phyloP scores from a whole-genome alignment of 2,797 vertebrate species.

The Aeoliscus strigatus region DNA sequence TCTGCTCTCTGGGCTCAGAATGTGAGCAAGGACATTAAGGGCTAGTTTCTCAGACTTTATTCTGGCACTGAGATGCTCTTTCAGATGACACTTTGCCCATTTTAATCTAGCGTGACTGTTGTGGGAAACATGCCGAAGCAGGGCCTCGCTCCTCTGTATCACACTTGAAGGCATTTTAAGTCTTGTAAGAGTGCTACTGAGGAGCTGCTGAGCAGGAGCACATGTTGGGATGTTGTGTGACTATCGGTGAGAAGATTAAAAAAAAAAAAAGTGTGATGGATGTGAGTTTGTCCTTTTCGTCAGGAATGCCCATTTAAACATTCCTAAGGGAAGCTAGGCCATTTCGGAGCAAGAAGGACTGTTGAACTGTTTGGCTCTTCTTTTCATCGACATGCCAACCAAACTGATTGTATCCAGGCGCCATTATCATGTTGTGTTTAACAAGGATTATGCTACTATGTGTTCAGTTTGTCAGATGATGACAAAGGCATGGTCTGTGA shows the following conservation, averaged over 20 bases:
- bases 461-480: slow-evolving; percentile 70
- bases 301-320: slow-evolving; percentile 44
- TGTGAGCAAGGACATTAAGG: slow-evolving; percentile 62
- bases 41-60: slow-evolving; percentile 62
- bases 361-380: slow-evolving; percentile 53
- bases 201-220: slow-evolving; percentile 40
- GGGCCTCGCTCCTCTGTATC: slow-evolving; percentile 50
- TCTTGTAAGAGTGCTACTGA: slow-evolving; percentile 33
- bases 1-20: slow-evolving; percentile 44
- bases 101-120: slow-evolving; percentile 50
- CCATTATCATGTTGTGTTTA: slow-evolving; percentile 63
- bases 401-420: slow-evolving; percentile 56
- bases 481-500: slow-evolving; percentile 80
- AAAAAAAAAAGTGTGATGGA: slow-evolving; percentile 36
- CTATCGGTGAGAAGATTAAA: slow-evolving; percentile 31
- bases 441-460: slow-evolving; percentile 61
- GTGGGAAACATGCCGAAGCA: slow-evolving; percentile 53
- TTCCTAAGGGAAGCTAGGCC: slow-evolving; percentile 24
- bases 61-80: slow-evolving; percentile 47
- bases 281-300: slow-evolving; percentile 47
- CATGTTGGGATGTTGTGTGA: slow-evolving; percentile 41
- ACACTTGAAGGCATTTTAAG: slow-evolving; percentile 44
- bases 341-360: slow-evolving; percentile 52
- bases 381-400: slow-evolving; percentile 56
- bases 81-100: slow-evolving; percentile 37